Base-by-base conservation (phyloP, 2,888 invertebrate genomes). In the Blera fallax region DNA sequence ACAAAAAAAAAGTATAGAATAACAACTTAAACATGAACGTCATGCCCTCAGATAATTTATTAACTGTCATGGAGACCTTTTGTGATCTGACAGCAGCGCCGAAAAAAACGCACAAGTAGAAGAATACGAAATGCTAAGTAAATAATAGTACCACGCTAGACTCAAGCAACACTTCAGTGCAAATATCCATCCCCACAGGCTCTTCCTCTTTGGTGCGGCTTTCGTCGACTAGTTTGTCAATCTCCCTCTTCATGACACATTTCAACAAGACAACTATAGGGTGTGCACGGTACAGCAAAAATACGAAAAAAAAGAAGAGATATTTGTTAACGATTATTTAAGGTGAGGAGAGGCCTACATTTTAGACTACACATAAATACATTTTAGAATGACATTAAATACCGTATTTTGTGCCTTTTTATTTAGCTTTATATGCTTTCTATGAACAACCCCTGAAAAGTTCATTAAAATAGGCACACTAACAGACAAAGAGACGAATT, bases 51-150 rank as follows among this genome's bases (percentile, higher is more conserved):
- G 60, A 60, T 72, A 58, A 60, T 72, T 72, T 72, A 72, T 72
- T 60, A 72, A 72, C 58, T 72, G 72, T 72, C 72, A 72, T 60
- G 60, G 50, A 72, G 72, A 72, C 60, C 72, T 72, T 72, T 72
- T 72, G 60, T 72, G 72, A 72, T 60, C 58, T 50, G 72, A 54
- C 50, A 72, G 72, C 16, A 32, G 14, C 24, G 11, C 43, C 8
- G 18, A 56, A 34, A 27, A 14, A 37, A 69, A 32, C 29, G 7
- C 21, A 27, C 24, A 34, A 34, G 27, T 24, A 21, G 58, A 37
- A 34, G 37, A 72, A 32, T 8, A 32, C 34, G n/a, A n/a, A 32
- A 7, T 48, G 24, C 45, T 34, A 32, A 58, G 58, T 48, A 58
- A 48, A 48, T 58, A 56, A 50, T 60, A 48, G 72, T 29, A 29